Evolutionary conservation across 2,888 invertebrate genomes (phyloP).

Genomic region (Tipula lateralis): DNA sequence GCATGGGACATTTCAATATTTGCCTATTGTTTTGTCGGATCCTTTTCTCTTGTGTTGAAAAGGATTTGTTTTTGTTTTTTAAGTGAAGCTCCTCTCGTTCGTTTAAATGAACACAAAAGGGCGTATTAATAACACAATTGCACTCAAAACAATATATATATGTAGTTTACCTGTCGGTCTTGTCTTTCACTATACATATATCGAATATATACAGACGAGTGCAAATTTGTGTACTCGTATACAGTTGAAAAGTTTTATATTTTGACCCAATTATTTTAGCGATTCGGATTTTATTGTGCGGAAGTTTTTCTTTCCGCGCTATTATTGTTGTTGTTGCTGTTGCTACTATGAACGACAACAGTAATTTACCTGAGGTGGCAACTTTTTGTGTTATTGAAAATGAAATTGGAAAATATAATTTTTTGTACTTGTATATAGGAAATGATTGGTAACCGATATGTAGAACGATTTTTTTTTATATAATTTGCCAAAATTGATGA

Average conservation of each 20-base stretch:
- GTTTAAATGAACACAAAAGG: conserved; percentile 24
- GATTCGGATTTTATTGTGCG: conserved; percentile 11
- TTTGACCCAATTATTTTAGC: conserved; percentile 8
- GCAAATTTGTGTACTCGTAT: no score
- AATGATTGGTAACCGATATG: neutral
- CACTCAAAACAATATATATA: neutral
- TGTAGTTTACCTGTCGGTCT: conserved; percentile 3
- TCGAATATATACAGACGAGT: neutral
- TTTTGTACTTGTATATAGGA: neutral
- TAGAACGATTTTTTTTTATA: neutral
- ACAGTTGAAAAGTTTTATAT: neutral
- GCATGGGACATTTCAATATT: conserved; percentile 24
- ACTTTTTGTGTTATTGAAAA: neutral
- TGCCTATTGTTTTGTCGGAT: neutral
- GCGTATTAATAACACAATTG: conserved; percentile 24
- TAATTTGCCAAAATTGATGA: neutral
- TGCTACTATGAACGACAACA: neutral
- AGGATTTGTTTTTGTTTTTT: neutral
- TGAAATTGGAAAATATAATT: neutral
- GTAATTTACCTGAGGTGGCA: neutral
- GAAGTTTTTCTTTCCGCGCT: neutral
- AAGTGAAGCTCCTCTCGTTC: neutral
- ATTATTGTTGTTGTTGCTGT: neutral
- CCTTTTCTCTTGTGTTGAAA: neutral
- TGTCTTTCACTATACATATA: neutral